Percentiles rank a stretch among this genome's conserved stretches.
Conservation (phyloP, 1,140 invertebrate genomes). For the Drosophila orena region DNA sequence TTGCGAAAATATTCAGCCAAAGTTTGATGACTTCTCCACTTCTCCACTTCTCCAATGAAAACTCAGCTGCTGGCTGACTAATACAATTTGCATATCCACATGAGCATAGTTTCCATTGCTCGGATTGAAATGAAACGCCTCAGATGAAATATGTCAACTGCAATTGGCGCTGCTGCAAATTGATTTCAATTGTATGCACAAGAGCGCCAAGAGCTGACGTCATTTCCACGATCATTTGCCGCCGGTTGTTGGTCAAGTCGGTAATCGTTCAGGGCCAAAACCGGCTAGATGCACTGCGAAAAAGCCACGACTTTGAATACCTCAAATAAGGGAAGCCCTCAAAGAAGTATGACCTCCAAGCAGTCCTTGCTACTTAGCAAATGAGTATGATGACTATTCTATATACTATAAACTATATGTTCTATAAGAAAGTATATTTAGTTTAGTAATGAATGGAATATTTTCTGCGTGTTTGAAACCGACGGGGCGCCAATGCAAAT, state of each 20-base stretch:
- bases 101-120: slow-evolving; percentile 23
- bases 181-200: slow-evolving; percentile 73
- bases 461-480: slow-evolving; percentile 17
- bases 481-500: slow-evolving; percentile 69
- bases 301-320: background rate
- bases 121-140: slow-evolving; percentile 46
- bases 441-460: background rate
- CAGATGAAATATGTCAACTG: slow-evolving; percentile 71
- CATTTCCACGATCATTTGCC: slow-evolving; percentile 39
- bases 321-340: too few species aligned
- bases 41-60: too few species aligned
- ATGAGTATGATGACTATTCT: too few species aligned
- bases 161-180: slow-evolving; percentile 72
- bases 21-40: slow-evolving; percentile 17
- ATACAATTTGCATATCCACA: slow-evolving; percentile 59
- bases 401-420: too few species aligned
- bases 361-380: too few species aligned
- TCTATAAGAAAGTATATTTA: too few species aligned
- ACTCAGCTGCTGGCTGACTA: slow-evolving; percentile 11
- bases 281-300: slow-evolving; percentile 13
- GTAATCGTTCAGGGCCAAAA: slow-evolving; percentile 55
- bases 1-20: background rate
- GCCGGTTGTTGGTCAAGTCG: slow-evolving; percentile 29
- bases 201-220: slow-evolving; percentile 61
- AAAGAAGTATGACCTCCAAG: too few species aligned